phyloP scores from a whole-genome alignment of 2,888 invertebrate species.

The Thysanoteuthis rhombus region DNA sequence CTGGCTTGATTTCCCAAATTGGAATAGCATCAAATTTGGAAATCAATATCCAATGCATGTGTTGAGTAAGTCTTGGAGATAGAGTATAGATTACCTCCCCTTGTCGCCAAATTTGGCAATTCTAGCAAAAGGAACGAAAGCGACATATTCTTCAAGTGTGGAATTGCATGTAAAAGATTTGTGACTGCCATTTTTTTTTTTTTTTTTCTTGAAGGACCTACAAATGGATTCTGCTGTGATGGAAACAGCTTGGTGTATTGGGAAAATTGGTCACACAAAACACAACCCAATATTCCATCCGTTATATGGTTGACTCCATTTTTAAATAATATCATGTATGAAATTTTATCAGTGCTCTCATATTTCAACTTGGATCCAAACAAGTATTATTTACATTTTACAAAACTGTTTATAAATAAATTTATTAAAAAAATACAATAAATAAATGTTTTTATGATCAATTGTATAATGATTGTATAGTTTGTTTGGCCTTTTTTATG shows the following conservation, averaged over 20 bases:
- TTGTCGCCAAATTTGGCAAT: too few species aligned
- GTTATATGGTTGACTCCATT: neutral
- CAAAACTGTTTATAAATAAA: slow-evolving; percentile 12
- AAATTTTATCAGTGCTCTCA: neutral
- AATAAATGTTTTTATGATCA: neutral
- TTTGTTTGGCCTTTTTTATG: neutral
- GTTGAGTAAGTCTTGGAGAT: too few species aligned
- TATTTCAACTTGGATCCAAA: neutral
- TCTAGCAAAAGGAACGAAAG: too few species aligned
- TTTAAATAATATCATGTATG: neutral
- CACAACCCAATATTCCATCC: neutral
- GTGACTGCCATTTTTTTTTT: neutral
- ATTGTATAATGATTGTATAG: neutral
- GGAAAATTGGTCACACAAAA: neutral
- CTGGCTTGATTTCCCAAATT: too few species aligned
- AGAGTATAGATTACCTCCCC: too few species aligned
- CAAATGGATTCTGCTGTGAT: neutral
- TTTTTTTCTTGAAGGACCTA: neutral
- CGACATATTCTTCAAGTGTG: neutral
- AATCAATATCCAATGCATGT: too few species aligned
- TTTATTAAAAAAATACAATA: neutral
- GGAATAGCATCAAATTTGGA: too few species aligned
- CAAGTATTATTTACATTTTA: slow-evolving; percentile 12
- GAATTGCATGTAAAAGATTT: neutral
- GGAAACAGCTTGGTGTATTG: slow-evolving; percentile 12